Evolutionary conservation across 2,888 invertebrate species (phyloP).

Genomic region (Hirtodrosophila histrioides): DNA sequence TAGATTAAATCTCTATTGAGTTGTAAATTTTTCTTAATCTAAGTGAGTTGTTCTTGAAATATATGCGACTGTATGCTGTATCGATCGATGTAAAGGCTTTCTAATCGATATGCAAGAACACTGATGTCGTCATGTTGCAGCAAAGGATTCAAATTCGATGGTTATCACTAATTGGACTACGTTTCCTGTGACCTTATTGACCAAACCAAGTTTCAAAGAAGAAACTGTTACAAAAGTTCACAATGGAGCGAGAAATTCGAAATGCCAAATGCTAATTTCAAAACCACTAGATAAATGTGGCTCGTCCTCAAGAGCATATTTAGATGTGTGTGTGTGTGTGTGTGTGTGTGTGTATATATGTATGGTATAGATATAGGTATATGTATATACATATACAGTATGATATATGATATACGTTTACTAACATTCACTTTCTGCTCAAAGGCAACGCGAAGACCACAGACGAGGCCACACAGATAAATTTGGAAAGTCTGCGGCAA

Average conservation of each 20-base stretch:
- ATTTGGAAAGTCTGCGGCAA: slow-evolving; percentile 43
- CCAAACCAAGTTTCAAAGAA: slow-evolving; percentile 23
- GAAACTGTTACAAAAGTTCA: slow-evolving; percentile 37
- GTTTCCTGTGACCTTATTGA: slow-evolving; percentile 62
- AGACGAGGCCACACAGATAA: slow-evolving; percentile 53
- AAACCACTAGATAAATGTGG: slow-evolving; percentile 55
- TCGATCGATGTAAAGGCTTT: neutral
- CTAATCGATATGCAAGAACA: slow-evolving; percentile 14
- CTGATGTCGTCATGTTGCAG: slow-evolving; percentile 26
- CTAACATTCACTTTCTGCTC: slow-evolving; percentile 49
- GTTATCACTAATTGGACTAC: slow-evolving; percentile 76
- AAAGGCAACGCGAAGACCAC: slow-evolving; percentile 46
- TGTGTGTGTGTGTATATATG: neutral
- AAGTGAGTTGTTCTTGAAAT: no score
- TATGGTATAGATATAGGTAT: neutral
- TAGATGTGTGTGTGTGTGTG: neutral
- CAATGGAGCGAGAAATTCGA: slow-evolving; percentile 41
- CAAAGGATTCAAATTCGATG: slow-evolving; percentile 41
- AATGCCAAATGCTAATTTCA: slow-evolving; percentile 74
- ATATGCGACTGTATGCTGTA: neutral
- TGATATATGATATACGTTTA: slow-evolving; percentile 5
- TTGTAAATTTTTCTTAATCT: no score
- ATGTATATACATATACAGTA: neutral
- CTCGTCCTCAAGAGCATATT: slow-evolving; percentile 17
- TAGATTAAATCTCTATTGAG: no score